Base-by-base conservation (phyloP, 2,888 invertebrate species). In the Scaptomyza flava region DNA sequence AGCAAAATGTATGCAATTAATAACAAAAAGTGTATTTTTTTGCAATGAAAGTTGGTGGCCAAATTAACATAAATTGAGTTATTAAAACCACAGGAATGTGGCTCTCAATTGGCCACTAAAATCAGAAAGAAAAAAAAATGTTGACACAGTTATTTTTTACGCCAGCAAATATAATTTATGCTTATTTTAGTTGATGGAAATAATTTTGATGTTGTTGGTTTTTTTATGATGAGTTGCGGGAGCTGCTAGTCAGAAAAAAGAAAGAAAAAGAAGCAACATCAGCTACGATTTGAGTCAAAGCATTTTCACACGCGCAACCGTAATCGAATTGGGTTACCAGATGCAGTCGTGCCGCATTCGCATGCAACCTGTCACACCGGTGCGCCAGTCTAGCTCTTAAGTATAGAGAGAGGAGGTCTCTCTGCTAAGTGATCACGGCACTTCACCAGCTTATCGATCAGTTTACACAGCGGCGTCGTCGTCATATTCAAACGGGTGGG, bases 251-350 rank as follows among this genome's bases (percentile, higher is more conserved):
- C 46, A 30, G 3, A 50, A 31, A 27, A 41, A 31, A 36, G 12
- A n/a, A n/a, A 23, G 53, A 27, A 6, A 17, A 12, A 36, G 23
- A 30, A 23, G 14, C 60, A 48, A 20, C 54, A 48, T 48, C 50
- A 72, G 34, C 54, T 57, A 57, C 57, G 50, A 62, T 59, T 48
- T 57, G 38, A 54, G 54, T 64, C 68, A 47, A 68, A 71, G 42
- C 68, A 79, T 81, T 80, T 81, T 85, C 81, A 84, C 81, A 81
- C 81, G 81, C 81, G 85, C 64, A 58, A 59, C 74, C 59, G 86
- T 86, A 82, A 86, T 82, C 82, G 84, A 82, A 82, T 84, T 82
- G 82, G 82, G 82, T 82, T 82, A 82, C 81, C 87, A 83, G 82
- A 83, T 78, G 87, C 82, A 82, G 81, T 82, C 87, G 87, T 82